Evolutionary conservation across 2,113 vertebrate genomes (phyloP).

Genomic region (Gobio gobio): DNA sequence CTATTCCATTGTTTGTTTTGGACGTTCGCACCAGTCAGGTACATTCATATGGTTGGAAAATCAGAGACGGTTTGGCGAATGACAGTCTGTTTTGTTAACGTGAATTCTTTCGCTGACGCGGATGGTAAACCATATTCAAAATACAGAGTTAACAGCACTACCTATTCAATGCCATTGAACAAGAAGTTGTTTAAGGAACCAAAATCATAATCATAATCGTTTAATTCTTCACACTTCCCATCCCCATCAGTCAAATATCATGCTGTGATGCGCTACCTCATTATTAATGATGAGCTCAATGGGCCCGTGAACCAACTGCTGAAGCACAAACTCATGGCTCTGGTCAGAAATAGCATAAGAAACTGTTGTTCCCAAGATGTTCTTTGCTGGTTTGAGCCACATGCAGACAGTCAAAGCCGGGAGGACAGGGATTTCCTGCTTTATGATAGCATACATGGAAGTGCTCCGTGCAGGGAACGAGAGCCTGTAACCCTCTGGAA

Average conservation of each 20-base stretch:
- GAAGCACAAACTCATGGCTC: slow-evolving; percentile 90
- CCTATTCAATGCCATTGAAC: background rate
- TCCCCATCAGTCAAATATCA: background rate
- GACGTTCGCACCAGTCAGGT: too few relatives aligned
- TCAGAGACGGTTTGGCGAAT: too few relatives aligned
- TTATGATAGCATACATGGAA: slow-evolving; percentile 90
- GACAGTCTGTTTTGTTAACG: background rate
- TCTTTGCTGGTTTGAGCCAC: slow-evolving; percentile 85
- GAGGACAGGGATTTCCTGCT: slow-evolving; percentile 84
- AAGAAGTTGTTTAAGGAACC: too few relatives aligned
- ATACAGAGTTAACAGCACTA: background rate
- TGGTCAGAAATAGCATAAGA: slow-evolving; percentile 90
- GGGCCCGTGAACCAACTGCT: slow-evolving; percentile 87
- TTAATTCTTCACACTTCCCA: background rate
- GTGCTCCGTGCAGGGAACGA: slow-evolving; percentile 90
- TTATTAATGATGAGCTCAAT: slow-evolving; percentile 94
- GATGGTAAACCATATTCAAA: background rate
- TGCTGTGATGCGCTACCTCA: slow-evolving; percentile 78
- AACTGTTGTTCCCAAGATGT: slow-evolving; percentile 88
- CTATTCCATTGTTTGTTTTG: background rate
- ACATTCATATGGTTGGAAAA: too few relatives aligned
- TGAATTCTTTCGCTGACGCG: background rate
- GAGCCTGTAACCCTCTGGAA: slow-evolving; percentile 88
- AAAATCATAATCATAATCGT: background rate
- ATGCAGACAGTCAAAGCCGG: slow-evolving; percentile 88